A percentile compares a stretch with the other conserved stretches of the same genome.
phyloP scores from a whole-genome alignment of 2,797 vertebrate genomes.

The Spinibarbus caldwelli region DNA sequence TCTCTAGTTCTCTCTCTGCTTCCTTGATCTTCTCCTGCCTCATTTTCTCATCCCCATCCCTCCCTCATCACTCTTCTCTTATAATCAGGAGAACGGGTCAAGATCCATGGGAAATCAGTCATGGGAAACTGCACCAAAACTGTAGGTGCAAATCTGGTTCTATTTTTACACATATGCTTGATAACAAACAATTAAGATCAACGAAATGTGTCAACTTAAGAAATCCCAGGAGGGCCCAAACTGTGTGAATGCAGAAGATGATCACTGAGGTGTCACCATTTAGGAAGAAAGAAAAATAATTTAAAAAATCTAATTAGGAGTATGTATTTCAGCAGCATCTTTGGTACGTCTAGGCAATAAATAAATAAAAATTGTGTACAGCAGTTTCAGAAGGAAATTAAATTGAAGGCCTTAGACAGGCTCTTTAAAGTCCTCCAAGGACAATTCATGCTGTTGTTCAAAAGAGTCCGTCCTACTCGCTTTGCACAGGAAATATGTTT shows the following conservation, averaged over 20 bases:
- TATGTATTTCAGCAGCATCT: not conserved
- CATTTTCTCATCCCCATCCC: conserved; percentile 39
- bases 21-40: conserved; percentile 60
- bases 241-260: not conserved
- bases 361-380: not conserved
- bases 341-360: not conserved
- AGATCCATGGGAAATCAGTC: conserved; percentile 42
- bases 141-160: conserved; percentile 20
- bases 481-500: not conserved
- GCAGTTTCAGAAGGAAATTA: not conserved
- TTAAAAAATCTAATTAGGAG: not conserved
- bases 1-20: conserved; percentile 66
- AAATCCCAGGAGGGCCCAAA: not conserved
- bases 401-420: not conserved
- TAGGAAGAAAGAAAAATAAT: not conserved
- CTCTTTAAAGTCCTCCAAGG: not conserved
- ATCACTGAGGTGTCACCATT: not conserved
- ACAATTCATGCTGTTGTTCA: not conserved
- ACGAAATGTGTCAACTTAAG: conserved; percentile 15
- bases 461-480: not conserved
- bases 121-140: conserved; percentile 11
- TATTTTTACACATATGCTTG: conserved; percentile 30
- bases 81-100: conserved; percentile 44
- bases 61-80: conserved; percentile 32
- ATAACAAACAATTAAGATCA: conserved; percentile 22